Percentiles rank a stretch among this genome's conserved stretches.
Evolutionary conservation across 2,888 invertebrate genomes (phyloP).

Genomic region (Junonia oenone): DNA sequence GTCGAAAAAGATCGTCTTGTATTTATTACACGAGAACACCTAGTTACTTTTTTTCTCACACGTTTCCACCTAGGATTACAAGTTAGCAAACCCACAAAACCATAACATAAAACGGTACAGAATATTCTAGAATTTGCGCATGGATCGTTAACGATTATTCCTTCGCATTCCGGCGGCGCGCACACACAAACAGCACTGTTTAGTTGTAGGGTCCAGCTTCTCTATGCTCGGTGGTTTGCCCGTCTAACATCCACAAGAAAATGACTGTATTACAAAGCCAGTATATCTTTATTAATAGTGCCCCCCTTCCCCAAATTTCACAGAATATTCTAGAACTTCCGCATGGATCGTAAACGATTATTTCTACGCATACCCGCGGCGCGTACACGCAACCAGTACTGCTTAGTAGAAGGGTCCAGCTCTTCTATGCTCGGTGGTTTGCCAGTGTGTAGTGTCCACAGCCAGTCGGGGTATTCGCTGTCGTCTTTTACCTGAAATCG

Average conservation of each 20-base stretch:
- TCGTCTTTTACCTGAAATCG: slow-evolving; percentile 51
- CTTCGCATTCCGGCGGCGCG: slow-evolving; percentile 82
- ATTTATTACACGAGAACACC: too few relatives aligned
- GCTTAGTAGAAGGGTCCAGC: slow-evolving; percentile 86
- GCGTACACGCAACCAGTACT: slow-evolving; percentile 89
- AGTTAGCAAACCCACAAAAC: too few relatives aligned
- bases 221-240: slow-evolving; percentile 83
- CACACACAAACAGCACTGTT: slow-evolving; percentile 90
- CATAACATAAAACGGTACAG: too few relatives aligned
- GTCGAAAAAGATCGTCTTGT: too few relatives aligned
- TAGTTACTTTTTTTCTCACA: too few relatives aligned
- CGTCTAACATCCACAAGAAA: slow-evolving; percentile 89
- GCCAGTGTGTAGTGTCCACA: slow-evolving; percentile 88
- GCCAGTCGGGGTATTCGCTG: slow-evolving; percentile 92
- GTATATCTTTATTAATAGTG: too few relatives aligned
- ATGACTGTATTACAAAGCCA: too few relatives aligned
- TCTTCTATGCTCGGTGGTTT: slow-evolving; percentile 83
- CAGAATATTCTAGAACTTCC: slow-evolving; percentile 70
- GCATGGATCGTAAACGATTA: slow-evolving; percentile 80
- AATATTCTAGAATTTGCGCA: slow-evolving; percentile 77
- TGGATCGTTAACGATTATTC: slow-evolving; percentile 81
- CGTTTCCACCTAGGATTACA: too few relatives aligned
- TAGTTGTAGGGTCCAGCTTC: slow-evolving; percentile 87
- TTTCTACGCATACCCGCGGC: slow-evolving; percentile 82
- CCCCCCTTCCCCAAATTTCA: too few relatives aligned